Evolutionary conservation across 37 sponge, comb jelly and placozoan species (phyloP), one percentile per base, ranked within the genome.

Genomic region (Mnemiopsis leidyi): DNA sequence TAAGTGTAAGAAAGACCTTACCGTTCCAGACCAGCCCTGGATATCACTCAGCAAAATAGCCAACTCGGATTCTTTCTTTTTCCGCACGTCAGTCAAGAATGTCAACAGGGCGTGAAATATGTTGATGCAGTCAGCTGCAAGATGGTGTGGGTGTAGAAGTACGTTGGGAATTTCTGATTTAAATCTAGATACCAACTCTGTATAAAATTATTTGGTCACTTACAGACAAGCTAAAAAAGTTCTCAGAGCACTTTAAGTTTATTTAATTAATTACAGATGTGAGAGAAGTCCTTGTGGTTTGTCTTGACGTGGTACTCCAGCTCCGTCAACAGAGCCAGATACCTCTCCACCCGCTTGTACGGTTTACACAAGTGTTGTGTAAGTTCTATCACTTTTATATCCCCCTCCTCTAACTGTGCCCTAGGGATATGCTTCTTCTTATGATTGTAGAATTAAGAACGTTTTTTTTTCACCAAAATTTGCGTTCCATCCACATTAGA

Each of bases 281-380:
- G 61, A 48, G 61, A 48, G 61, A 48, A 48, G 61, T 48, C 90
- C 90, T 38, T 38, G 48, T 85, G 90, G 7, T 35, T 32, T 40
- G 90, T 85, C 23, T 85, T 85, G 61, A 85, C 40, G 3, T 85
- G 90, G 90, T 85, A 85, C 30, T 85, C 90, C 24, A 85, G 90
- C 30, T 85, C 90, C 0, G 90, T 40, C 7, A 85, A 37, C 61
- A 85, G 90, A 9, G 32, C 36, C 26, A 28, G 48, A 37, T 85
- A 85, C 36, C 90, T 38, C 29, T 85, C 90, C 23, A 85, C 30
- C 30, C 90, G 7, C 29, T 85, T 85, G 90, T 85, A 85, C 29
- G 90, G 90, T 28, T 85, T 38, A 39, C 90, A 85, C 25, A 85
- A 61, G 61, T 38, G 61, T 28, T 85, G 90, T 18, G 90, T 85